Evolutionary conservation across 2,888 invertebrate species (phyloP).

Genomic region (Ctena decussata): DNA sequence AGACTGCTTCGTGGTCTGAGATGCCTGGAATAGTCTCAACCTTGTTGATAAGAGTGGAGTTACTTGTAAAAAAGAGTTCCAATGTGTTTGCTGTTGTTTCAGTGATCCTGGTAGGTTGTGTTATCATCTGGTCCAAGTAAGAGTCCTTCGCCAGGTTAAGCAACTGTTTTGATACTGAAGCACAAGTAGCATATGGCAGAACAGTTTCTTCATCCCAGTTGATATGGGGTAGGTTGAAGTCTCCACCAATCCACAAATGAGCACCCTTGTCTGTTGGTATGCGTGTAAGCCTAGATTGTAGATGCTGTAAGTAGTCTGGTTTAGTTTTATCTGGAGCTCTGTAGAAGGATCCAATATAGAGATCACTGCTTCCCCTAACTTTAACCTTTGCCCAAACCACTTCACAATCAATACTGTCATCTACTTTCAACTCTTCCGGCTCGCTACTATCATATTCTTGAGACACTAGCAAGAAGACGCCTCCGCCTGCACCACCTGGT

Average conservation of each 20-base stretch:
- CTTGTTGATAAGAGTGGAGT: background rate
- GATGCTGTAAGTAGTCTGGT: background rate
- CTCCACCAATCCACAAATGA: too few relatives aligned
- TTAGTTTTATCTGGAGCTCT: background rate
- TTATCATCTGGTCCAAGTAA: background rate
- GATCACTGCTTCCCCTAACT: too few relatives aligned
- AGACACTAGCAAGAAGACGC: background rate
- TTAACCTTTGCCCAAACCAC: slow-evolving; percentile 34
- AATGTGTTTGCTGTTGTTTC: too few relatives aligned
- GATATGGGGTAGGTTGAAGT: too few relatives aligned
- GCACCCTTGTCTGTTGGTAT: background rate
- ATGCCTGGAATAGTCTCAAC: background rate
- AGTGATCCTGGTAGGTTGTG: too few relatives aligned
- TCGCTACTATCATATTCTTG: background rate
- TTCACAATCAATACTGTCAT: slow-evolving; percentile 16
- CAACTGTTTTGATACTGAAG: too few relatives aligned
- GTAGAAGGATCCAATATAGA: background rate
- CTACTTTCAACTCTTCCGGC: background rate
- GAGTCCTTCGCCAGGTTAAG: background rate
- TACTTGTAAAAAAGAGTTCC: background rate
- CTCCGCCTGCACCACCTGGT: background rate
- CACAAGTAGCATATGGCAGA: background rate
- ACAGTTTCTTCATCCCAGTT: background rate
- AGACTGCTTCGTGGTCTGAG: background rate
- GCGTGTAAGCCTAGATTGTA: background rate